Evolutionary conservation across 2,888 invertebrate genomes (phyloP).

Genomic region (Leptura quadrifasciata): DNA sequence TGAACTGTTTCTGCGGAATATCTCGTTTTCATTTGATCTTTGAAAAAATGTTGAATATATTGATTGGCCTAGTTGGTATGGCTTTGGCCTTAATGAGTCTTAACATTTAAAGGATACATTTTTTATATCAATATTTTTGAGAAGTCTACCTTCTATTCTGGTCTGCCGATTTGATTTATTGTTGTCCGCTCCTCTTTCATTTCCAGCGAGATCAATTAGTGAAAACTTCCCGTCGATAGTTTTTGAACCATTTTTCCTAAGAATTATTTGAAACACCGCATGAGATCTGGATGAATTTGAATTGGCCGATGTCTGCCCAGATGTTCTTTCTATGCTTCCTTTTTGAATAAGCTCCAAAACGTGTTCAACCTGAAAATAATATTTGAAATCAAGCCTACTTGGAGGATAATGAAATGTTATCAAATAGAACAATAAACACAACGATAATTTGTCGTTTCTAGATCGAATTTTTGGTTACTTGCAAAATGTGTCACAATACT

Average conservation of each 20-base stretch:
- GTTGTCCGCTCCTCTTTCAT: conserved; percentile 99
- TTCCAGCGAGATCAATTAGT: conserved; percentile 97
- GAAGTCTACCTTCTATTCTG: conserved; percentile 81
- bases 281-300: conserved; percentile 98
- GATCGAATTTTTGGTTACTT: background rate
- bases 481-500: too few species aligned
- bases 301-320: conserved; percentile 98
- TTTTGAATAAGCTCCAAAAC: conserved; percentile 94
- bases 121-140: background rate
- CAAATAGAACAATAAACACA: too few species aligned
- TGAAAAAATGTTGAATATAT: too few species aligned
- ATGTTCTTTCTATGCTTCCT: conserved; percentile 92
- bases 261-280: conserved; percentile 98
- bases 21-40: too few species aligned
- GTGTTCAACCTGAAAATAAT: conserved; percentile 82
- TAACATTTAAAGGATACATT: background rate
- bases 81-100: background rate
- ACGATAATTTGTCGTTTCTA: too few species aligned
- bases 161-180: conserved; percentile 96
- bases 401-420: too few species aligned
- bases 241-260: conserved; percentile 83
- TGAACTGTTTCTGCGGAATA: too few species aligned
- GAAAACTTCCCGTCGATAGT: conserved; percentile 98
- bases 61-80: too few species aligned
- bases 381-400: background rate